phyloP scores from a whole-genome alignment of 2,797 vertebrate species.

The Tarsius wallacei region DNA sequence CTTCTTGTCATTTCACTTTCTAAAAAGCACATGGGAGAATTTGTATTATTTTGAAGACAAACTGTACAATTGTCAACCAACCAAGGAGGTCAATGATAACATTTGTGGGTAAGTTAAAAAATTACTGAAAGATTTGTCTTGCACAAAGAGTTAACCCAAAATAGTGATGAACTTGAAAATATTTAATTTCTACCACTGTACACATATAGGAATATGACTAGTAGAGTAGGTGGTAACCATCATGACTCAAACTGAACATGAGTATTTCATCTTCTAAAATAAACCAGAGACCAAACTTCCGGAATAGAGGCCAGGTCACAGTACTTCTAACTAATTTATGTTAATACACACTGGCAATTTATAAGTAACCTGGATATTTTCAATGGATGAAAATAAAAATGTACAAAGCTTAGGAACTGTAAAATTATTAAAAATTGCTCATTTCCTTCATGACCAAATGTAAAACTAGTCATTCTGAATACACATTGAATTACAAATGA shows the following conservation, averaged over 20 bases:
- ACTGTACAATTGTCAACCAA: not conserved
- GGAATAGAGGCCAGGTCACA: not conserved
- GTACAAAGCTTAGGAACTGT: not conserved
- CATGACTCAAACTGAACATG: not conserved
- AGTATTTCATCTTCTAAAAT: not conserved
- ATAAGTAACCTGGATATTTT: not conserved
- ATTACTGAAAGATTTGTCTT: not conserved
- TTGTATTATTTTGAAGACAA: not conserved
- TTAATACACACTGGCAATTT: not conserved
- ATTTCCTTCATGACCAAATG: not conserved
- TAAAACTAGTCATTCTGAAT: slow-evolving; percentile 20
- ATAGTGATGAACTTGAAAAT: not conserved
- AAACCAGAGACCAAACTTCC: not conserved
- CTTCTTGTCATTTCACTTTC: not conserved
- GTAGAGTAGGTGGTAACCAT: rapidly evolving
- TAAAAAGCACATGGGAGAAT: not conserved
- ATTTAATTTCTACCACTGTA: not conserved
- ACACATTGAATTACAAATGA: not conserved
- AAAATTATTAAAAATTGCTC: not conserved
- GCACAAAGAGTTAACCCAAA: not conserved
- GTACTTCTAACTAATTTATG: not conserved
- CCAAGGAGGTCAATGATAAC: not conserved
- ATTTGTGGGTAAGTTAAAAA: not conserved
- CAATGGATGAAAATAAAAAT: not conserved
- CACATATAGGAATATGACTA: not conserved